phyloP scores from a whole-genome alignment of 2,113 vertebrate genomes.

The Todiramphus saurophagus region DNA sequence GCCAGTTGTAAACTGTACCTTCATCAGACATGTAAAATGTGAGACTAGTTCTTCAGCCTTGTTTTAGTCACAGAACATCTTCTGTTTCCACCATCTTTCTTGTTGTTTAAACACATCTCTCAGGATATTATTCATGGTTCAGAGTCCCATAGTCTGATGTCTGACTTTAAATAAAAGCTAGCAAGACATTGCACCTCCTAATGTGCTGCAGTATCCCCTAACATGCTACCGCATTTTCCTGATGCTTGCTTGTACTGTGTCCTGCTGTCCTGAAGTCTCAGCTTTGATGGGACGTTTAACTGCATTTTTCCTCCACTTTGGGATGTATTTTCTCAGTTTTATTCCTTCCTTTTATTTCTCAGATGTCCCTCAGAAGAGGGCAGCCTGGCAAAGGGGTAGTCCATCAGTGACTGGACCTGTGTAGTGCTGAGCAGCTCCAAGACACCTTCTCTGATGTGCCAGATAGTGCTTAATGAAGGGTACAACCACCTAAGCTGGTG shows the following conservation, averaged over 20 bases:
- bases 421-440: background rate
- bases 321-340: background rate
- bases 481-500: background rate
- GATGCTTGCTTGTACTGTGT: background rate
- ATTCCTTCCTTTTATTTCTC: background rate
- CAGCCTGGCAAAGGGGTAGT: background rate
- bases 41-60: background rate
- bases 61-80: background rate
- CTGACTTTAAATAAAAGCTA: background rate
- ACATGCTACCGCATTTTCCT: background rate
- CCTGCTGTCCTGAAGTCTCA: background rate
- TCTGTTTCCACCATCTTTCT: background rate
- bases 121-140: background rate
- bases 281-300: background rate
- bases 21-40: background rate
- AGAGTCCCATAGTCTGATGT: background rate
- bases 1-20: background rate
- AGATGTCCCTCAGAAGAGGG: background rate
- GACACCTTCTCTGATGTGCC: background rate
- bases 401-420: background rate
- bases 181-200: background rate
- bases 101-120: background rate
- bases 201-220: background rate
- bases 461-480: background rate
- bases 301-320: background rate